phyloP scores from a whole-genome alignment of 2,888 invertebrate genomes.

The Drosophila koepferae region DNA sequence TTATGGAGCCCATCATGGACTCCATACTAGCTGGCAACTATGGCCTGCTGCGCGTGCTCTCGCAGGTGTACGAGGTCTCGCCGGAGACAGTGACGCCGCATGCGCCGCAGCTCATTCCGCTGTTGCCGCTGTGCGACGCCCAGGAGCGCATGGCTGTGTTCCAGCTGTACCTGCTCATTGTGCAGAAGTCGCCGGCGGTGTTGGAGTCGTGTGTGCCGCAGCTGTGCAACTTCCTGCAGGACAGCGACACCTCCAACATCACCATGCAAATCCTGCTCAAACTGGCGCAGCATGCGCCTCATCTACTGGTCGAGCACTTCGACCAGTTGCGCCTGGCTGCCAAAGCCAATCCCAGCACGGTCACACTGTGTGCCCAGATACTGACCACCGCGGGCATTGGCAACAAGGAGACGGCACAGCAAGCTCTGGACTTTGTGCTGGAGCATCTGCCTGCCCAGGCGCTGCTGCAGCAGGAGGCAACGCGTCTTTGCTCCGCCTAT shows the following conservation, averaged over 20 bases:
- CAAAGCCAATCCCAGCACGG: slow-evolving; percentile 88
- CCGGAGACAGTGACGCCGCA: slow-evolving; percentile 94
- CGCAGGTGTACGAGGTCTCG: slow-evolving; percentile 95
- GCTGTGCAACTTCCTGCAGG: slow-evolving; percentile 90
- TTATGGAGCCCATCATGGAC: slow-evolving; percentile 95
- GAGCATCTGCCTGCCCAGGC: slow-evolving; percentile 91
- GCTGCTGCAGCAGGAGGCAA: slow-evolving; percentile 91
- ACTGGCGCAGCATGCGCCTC: slow-evolving; percentile 90
- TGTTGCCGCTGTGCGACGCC: slow-evolving; percentile 93
- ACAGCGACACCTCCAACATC: slow-evolving; percentile 87
- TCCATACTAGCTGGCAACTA: slow-evolving; percentile 96
- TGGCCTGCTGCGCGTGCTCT: slow-evolving; percentile 93
- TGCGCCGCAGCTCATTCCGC: slow-evolving; percentile 90
- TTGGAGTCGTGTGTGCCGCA: slow-evolving; percentile 93
- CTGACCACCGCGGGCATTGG: slow-evolving; percentile 90
- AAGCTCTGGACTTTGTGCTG: slow-evolving; percentile 92
- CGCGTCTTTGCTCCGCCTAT: slow-evolving; percentile 91
- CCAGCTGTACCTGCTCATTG: slow-evolving; percentile 92
- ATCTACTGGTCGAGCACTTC: slow-evolving; percentile 90
- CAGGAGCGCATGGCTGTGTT: slow-evolving; percentile 94
- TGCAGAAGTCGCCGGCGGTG: slow-evolving; percentile 90
- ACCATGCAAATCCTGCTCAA: slow-evolving; percentile 91
- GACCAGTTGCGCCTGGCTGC: slow-evolving; percentile 89
- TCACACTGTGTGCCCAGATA: slow-evolving; percentile 89
- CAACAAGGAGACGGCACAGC: slow-evolving; percentile 92